phyloP scores from a whole-genome alignment of 2,888 invertebrate species.

The Cistogaster globosa region DNA sequence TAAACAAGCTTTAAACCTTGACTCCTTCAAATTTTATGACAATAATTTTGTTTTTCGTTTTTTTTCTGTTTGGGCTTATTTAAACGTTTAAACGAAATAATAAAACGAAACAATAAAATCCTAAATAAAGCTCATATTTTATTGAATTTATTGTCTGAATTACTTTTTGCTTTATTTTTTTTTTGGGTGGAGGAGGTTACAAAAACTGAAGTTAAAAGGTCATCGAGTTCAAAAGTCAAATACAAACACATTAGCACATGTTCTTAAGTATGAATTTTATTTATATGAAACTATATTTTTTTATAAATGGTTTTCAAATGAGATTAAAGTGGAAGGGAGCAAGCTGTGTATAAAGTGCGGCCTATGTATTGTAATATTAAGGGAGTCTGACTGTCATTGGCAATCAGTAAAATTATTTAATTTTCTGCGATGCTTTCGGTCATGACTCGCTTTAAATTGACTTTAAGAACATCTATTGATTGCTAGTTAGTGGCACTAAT shows the following conservation, averaged over 20 bases:
- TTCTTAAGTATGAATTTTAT: background rate
- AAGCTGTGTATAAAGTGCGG: too few species aligned
- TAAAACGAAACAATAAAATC: slow-evolving; percentile 36
- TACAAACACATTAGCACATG: background rate
- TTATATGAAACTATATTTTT: too few species aligned
- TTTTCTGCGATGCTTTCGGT: too few species aligned
- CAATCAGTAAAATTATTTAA: too few species aligned
- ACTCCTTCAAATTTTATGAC: slow-evolving; percentile 38
- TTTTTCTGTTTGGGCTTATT: background rate
- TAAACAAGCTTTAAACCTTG: slow-evolving; percentile 29
- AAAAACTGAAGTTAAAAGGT: slow-evolving; percentile 28
- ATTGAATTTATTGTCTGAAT: slow-evolving; percentile 49
- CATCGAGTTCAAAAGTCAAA: slow-evolving; percentile 6
- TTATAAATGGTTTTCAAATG: too few species aligned
- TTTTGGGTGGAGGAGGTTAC: background rate
- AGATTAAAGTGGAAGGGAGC: too few species aligned
- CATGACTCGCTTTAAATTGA: too few species aligned
- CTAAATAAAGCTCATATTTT: slow-evolving; percentile 52
- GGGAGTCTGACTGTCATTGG: too few species aligned
- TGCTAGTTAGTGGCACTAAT: too few species aligned
- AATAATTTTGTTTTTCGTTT: background rate
- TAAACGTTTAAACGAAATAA: background rate
- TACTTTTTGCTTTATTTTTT: background rate
- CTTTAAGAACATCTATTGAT: too few species aligned
- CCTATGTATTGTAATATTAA: too few species aligned